Evolutionary conservation across 2,113 vertebrate genomes (phyloP).

Genomic region (Fulica atra): DNA sequence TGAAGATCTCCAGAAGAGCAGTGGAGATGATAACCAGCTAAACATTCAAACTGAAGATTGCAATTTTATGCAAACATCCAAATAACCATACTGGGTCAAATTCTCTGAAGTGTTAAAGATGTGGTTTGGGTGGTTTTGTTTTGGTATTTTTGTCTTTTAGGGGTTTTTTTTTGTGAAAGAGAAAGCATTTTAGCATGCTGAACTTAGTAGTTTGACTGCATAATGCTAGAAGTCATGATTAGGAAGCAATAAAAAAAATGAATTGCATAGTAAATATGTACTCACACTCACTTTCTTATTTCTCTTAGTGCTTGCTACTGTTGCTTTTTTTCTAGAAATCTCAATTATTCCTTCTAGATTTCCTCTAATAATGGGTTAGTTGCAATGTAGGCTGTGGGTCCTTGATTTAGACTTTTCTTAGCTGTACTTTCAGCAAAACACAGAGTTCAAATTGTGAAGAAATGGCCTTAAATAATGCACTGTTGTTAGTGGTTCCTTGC

Average conservation of each 20-base stretch:
- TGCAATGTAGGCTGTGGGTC: background rate
- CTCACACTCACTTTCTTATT: background rate
- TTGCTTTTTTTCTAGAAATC: background rate
- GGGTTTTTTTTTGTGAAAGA: background rate
- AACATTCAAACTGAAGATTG: background rate
- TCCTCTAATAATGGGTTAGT: slow-evolving; percentile 1
- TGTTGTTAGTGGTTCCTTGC: background rate
- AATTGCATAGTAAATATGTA: background rate
- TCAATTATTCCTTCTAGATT: background rate
- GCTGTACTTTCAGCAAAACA: background rate
- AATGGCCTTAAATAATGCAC: background rate
- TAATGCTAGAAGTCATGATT: background rate
- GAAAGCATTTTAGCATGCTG: background rate
- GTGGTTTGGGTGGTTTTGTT: too few species aligned
- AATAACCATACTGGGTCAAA: background rate
- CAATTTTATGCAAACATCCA: background rate
- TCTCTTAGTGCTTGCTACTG: background rate
- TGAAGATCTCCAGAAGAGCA: background rate
- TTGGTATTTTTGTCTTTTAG: too few species aligned
- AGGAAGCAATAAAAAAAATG: background rate
- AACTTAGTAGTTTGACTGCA: background rate
- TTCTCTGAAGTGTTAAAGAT: background rate
- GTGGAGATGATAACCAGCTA: background rate
- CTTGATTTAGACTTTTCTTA: background rate
- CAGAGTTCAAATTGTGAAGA: background rate